Evolutionary conservation across 1,140 invertebrate genomes (phyloP).

Genomic region (Patella vulgata): DNA sequence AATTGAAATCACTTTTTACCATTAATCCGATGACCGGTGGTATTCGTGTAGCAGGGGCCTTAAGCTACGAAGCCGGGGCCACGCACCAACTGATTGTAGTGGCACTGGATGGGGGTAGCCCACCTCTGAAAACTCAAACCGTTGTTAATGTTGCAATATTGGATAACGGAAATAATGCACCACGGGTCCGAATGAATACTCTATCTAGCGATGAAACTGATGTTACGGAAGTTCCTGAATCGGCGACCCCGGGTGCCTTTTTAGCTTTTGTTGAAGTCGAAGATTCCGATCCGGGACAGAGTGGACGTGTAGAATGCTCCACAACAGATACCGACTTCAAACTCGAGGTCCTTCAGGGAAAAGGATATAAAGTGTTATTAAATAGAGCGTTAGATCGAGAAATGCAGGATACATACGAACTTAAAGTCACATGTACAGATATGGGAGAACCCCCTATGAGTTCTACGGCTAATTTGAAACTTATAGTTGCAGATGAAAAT

Average conservation of each 20-base stretch:
- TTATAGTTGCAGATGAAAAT: constrained; percentile 72
- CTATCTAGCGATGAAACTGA: constrained; percentile 66
- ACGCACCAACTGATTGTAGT: constrained; percentile 82
- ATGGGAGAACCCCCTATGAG: constrained; percentile 31
- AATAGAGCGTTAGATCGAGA: constrained; percentile 79
- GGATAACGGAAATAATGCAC: constrained; percentile 43
- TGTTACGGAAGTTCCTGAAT: constrained; percentile 71
- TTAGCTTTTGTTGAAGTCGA: constrained; percentile 48
- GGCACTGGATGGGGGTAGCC: constrained; percentile 90
- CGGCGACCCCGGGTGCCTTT: constrained; percentile 36
- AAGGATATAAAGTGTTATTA: constrained; percentile 44
- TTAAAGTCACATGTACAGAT: constrained; percentile 74
- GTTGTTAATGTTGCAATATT: constrained; percentile 85
- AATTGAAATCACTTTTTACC: constrained; percentile 34
- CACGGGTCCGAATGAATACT: constrained; percentile 74
- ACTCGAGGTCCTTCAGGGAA: constrained; percentile 28
- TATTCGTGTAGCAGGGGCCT: constrained; percentile 31
- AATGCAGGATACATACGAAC: constrained; percentile 75
- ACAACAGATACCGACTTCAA: constrained; percentile 27
- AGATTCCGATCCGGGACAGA: constrained; percentile 46
- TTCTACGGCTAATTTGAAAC: constrained; percentile 80
- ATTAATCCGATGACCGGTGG: constrained; percentile 47
- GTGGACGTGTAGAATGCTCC: constrained; percentile 44
- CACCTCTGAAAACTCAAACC: constrained; percentile 88
- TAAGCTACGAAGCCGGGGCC: constrained; percentile 26